Base-by-base conservation (phyloP, 2,888 invertebrate species). In the Platycheirus rosarum region DNA sequence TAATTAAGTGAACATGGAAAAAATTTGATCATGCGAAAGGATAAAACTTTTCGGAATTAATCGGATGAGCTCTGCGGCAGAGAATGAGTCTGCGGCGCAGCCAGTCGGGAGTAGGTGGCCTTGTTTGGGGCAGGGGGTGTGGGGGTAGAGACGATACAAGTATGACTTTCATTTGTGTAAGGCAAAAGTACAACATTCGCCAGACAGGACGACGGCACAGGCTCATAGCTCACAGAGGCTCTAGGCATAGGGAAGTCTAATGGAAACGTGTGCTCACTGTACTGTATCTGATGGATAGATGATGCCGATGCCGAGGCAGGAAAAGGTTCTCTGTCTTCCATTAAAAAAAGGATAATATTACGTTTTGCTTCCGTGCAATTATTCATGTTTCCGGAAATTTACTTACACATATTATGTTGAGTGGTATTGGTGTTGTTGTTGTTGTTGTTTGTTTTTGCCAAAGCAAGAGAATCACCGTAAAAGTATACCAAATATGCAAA, bases 1-100 rank as follows among this genome's bases (percentile, higher is more conserved):
- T 82, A 82, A 82, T 82, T 82, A 82, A 77, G 82, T 82, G 82
- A 76, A 82, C 82, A 82, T 77, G 77, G 77, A 63, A 82, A 76
- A 77, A 82, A 77, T 77, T 82, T 77, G 71, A 82, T 77, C 76
- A 82, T 82, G 76, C 82, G 71, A 82, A 71, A 82, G 77, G 77
- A 82, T 77, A 71, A 77, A 82, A 76, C 77, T 82, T 82, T 82
- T 77, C 68, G 76, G 71, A 82, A 82, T 82, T 82, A 82, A 82
- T 82, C 80, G 80, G 66, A 76, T 82, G 82, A 77, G 71, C 71
- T 77, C 49, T 76, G 62, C 26, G 46, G 48, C 32, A 32, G 20
- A n/a, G 32, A 63, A 46, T 32, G 62, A 46, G 32, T 8, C 11
- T 60, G 29, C 2, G 35, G 46, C 18, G 35, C 16, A 8, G n/a